Evolutionary conservation across 2,888 invertebrate genomes (phyloP).

Genomic region (Drosophila incognita): DNA sequence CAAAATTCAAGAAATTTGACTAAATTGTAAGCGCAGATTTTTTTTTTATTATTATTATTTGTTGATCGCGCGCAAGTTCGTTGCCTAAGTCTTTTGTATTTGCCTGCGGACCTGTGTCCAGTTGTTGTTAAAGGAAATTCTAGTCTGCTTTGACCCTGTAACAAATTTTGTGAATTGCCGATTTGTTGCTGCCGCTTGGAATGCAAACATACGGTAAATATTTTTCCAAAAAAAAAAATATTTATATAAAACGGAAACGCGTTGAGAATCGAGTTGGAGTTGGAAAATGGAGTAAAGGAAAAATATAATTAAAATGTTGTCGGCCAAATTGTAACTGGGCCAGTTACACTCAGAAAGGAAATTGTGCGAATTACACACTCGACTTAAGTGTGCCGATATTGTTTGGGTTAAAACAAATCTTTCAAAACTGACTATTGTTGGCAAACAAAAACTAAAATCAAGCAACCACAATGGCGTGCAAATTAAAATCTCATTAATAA

Average conservation of each 20-base stretch:
- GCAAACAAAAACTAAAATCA: slow-evolving; percentile 21
- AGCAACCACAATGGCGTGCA: slow-evolving; percentile 30
- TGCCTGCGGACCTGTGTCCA: slow-evolving; percentile 31
- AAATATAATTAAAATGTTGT: slow-evolving; percentile 16
- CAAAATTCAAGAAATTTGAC: slow-evolving; percentile 72
- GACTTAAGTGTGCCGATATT: slow-evolving; percentile 12
- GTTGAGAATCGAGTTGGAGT: slow-evolving; percentile 11
- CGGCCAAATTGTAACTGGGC: not conserved
- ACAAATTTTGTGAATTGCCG: slow-evolving; percentile 64
- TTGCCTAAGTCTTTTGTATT: slow-evolving; percentile 73
- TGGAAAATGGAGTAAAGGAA: slow-evolving; percentile 9
- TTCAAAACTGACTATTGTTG: slow-evolving; percentile 4
- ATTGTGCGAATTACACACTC: slow-evolving; percentile 24
- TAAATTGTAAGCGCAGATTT: slow-evolving; percentile 53
- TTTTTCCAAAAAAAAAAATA: slow-evolving; percentile 17
- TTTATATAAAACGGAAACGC: slow-evolving; percentile 34
- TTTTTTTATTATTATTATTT: not conserved
- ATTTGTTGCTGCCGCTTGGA: slow-evolving; percentile 37
- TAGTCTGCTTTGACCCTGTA: slow-evolving; percentile 74
- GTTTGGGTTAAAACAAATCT: slow-evolving; percentile 2
- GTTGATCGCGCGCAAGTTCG: slow-evolving; percentile 58
- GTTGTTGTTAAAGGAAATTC: slow-evolving; percentile 68
- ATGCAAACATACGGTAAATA: slow-evolving; percentile 26
- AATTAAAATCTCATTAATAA: slow-evolving; percentile 66
- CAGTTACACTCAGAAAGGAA: slow-evolving; percentile 6